Percentiles rank a stretch among this genome's conserved stretches.
These are phyloP conservation scores for Parasteatoda lunata DNA, from an alignment of 2,888 invertebrate species.

Conservation along the genomic window DNA sequence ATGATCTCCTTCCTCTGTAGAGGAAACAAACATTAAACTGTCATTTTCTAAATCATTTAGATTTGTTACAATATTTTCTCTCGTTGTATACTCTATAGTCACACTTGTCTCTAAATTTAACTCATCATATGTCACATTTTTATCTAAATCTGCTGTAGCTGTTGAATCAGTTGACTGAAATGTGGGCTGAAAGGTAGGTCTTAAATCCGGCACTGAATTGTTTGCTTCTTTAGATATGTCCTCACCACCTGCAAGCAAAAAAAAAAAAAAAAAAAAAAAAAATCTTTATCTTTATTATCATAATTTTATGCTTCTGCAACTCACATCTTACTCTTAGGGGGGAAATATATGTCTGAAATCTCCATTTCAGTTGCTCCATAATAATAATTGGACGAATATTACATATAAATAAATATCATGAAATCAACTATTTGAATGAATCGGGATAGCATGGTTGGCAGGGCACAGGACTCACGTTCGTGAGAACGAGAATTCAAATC, in stretches of 20 bases:
- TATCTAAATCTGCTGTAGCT: not conserved
- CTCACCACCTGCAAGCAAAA: conserved; percentile 8
- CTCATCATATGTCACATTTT: not conserved
- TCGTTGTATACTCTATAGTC: not conserved
- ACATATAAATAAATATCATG: no score
- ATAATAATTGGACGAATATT: no score
- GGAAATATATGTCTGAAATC: no score
- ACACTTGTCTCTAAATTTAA: conserved; percentile 4
- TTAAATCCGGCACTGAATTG: conserved; percentile 15
- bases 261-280: not conserved
- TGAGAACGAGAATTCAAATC: no score
- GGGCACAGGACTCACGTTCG: no score
- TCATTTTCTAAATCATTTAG: not conserved
- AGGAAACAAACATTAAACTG: conserved; percentile 53
- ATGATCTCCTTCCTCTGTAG: conserved; percentile 26
- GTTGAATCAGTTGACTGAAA: not conserved
- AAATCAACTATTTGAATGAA: no score
- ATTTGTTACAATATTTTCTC: not conserved
- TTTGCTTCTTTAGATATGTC: conserved; percentile 2
- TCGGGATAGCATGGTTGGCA: no score
- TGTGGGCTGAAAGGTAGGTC: conserved; percentile 45
- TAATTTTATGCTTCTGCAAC: no score
- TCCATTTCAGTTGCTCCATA: no score
- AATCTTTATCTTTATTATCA: no score
- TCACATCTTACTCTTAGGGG: no score